Evolutionary conservation across 2,797 vertebrate genomes (phyloP).

Genomic region (Lindbergichthys nudifrons): DNA sequence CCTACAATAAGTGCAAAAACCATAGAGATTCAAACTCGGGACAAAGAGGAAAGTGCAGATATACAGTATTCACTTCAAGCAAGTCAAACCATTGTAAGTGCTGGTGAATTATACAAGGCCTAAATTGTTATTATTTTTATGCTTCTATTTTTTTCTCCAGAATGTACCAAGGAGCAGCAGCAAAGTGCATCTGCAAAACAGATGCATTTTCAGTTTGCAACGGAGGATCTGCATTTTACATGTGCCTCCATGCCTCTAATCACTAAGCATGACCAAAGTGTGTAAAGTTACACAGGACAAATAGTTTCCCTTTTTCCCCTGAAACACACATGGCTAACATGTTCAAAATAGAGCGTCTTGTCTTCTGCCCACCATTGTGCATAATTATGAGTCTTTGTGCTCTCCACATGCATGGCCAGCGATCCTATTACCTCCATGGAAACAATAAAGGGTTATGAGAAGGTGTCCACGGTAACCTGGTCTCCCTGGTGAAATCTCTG

Average conservation of each 20-base stretch:
- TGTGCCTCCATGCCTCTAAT: conserved; percentile 2
- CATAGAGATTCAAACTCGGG: no score
- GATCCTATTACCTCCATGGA: conserved; percentile 79
- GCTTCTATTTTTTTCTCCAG: no score
- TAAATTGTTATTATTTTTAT: no score
- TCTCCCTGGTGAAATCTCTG: conserved; percentile 69
- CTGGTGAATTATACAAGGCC: no score
- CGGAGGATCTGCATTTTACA: not conserved
- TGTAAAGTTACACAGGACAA: conserved; percentile 28
- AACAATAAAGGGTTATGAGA: conserved; percentile 78
- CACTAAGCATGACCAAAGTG: conserved; percentile 32
- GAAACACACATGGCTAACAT: conserved; percentile 46
- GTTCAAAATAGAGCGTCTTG: conserved; percentile 73
- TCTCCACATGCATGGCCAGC: conserved; percentile 65
- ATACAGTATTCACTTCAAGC: no score
- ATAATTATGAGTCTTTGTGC: conserved; percentile 78
- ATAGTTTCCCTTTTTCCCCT: conserved; percentile 18
- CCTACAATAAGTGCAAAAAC: no score
- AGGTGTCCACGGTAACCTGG: conserved; percentile 60
- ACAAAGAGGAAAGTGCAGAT: no score
- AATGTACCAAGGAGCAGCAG: no score
- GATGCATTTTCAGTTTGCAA: no score
- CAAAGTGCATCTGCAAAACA: no score
- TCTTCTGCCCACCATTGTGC: conserved; percentile 65
- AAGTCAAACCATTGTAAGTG: no score